Base-by-base conservation (phyloP, 1,140 invertebrate genomes). In the Probaryconus sp. region DNA sequence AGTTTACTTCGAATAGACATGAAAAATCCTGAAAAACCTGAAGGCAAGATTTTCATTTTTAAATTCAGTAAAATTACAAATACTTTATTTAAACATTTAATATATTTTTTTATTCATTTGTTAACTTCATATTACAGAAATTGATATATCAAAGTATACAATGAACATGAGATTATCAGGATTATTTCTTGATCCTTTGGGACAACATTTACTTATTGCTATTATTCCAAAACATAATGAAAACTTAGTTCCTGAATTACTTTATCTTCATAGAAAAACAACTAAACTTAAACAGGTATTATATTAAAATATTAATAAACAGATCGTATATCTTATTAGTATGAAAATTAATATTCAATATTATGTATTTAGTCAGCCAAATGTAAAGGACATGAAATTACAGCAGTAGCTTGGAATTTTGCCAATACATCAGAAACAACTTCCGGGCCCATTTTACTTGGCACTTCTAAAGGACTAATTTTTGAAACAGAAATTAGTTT, bases 381-480 rank as follows among this genome's bases (percentile, higher is more conserved):
- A 84, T 92, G 94, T 48, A 90, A 91, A 75, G 94, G 94, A 38
- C 93, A 96, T 86, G 92, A 96, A 81, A 93, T 98, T 20, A 97
- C 96, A 9, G 92, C 95, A 42, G 94, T 98, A 0, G 97, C 92
- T 0, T 98, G 97, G 94, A 97, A 97, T 87, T 91, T 90, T 75
- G 89, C 91, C 26, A 94, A 94, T 81, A 90, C 91, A 16, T 94
- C 91, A 0, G 91, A 94, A 42, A 89, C 85, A 3, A 91, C 91
- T 1, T 92, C 93, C 0, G 94, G 94, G 2, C 91, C 94, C 0
- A 96, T 98, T 71, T 86, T 98, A 11, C 78, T 98, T 2, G 97
- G 97, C 11, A 98, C 96, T 0, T 94, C 94, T 9, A 94, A 94
- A 82, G 97, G 96, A 13, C 84, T 96, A n/a, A 94, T 98, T 72